Evolutionary conservation across 1,140 invertebrate genomes (phyloP).

Genomic region (Vollenhovia emeryi): DNA sequence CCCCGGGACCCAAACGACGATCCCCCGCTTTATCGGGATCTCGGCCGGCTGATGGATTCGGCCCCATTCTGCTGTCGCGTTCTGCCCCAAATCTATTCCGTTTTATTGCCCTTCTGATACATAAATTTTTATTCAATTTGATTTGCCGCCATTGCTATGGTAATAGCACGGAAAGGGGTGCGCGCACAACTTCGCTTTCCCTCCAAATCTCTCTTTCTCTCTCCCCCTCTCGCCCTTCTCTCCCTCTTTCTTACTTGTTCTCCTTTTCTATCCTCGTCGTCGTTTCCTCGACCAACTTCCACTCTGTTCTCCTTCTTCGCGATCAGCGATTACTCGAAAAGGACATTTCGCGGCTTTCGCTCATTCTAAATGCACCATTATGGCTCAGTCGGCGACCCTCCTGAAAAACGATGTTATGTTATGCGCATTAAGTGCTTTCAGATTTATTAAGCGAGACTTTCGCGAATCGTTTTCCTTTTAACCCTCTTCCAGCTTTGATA

Average conservation of each 20-base stretch:
- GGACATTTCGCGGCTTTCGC: conserved; percentile 45
- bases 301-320: not conserved
- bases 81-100: conserved; percentile 78
- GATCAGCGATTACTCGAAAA: conserved; percentile 64
- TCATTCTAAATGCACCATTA: conserved; percentile 31
- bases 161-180: conserved; percentile 69
- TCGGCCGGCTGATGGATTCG: conserved; percentile 75
- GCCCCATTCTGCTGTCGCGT: conserved; percentile 65
- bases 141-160: conserved; percentile 81
- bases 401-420: conserved; percentile 20
- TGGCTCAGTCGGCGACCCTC: conserved; percentile 17
- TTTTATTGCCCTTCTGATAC: conserved; percentile 82
- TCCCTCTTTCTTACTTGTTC: not conserved
- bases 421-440: conserved; percentile 25
- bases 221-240: not conserved
- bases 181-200: conserved; percentile 22
- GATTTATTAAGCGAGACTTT: conserved; percentile 31
- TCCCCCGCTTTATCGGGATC: conserved; percentile 74
- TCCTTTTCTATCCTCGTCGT: not conserved
- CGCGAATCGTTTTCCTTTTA: not conserved
- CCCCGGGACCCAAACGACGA: conserved; percentile 72
- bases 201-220: not conserved
- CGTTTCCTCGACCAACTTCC: not conserved
- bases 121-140: conserved; percentile 83
- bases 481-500: not conserved